These are phyloP conservation scores for Anthoscopus minutus DNA, from an alignment of 2,113 vertebrate species.

Conservation along the genomic window DNA sequence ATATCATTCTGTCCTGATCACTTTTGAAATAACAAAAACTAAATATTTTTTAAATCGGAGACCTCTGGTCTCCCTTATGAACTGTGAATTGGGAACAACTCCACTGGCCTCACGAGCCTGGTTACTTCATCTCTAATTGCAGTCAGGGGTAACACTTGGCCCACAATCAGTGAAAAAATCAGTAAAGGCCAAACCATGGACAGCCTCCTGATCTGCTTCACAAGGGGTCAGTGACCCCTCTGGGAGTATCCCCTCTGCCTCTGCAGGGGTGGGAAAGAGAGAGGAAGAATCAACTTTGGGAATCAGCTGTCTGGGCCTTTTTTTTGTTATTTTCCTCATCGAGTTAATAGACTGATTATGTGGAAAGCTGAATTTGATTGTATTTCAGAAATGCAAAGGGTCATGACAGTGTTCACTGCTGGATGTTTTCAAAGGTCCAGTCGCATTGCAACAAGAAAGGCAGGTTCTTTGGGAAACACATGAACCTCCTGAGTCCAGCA, in stretches of 20 bases:
- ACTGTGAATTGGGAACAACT: not conserved
- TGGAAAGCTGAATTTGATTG: not conserved
- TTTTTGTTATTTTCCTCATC: not conserved
- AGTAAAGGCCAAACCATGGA: not conserved
- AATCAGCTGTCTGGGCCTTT: not conserved
- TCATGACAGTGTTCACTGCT: not conserved
- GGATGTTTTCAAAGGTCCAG: not conserved
- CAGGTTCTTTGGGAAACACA: not conserved
- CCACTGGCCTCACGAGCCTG: not conserved
- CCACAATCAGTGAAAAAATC: not conserved
- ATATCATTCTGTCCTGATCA: not conserved
- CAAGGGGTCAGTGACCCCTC: not conserved
- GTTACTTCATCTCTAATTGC: not conserved
- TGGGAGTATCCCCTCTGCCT: not conserved
- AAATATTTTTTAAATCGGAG: not conserved
- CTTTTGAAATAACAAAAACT: not conserved
- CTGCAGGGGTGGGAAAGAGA: not conserved
- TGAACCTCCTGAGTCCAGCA: not conserved
- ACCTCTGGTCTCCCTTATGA: not conserved
- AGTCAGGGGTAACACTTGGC: not conserved
- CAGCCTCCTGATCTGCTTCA: not conserved
- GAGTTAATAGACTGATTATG: not conserved
- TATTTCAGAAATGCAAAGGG: not conserved
- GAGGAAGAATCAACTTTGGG: not conserved
- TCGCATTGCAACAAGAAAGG: not conserved